Conservation (phyloP, 2,888 invertebrate species). For the Eustalomyia histrio region DNA sequence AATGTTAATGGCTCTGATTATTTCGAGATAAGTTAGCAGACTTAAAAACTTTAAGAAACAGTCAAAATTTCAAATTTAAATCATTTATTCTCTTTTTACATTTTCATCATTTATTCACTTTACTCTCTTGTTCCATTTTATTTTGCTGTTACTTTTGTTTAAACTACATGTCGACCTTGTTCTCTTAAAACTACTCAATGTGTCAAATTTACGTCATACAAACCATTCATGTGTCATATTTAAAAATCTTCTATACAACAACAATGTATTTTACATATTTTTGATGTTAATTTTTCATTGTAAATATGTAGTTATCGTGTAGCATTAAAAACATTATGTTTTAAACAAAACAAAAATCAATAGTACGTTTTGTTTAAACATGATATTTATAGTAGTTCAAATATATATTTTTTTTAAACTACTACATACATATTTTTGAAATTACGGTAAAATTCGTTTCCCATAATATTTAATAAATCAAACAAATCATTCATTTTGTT, state of each 20-base stretch:
- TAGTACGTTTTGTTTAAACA: slow-evolving; percentile 25
- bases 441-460: neutral
- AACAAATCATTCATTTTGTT: no score
- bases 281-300: slow-evolving; percentile 7
- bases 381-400: slow-evolving; percentile 26
- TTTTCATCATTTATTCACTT: neutral
- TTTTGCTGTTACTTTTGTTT: slow-evolving; percentile 22
- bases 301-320: slow-evolving; percentile 3
- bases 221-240: slow-evolving; percentile 47
- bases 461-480: neutral
- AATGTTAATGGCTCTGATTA: no score
- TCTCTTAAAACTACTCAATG: slow-evolving; percentile 43
- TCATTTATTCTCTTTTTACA: neutral
- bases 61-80: neutral
- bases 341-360: slow-evolving; percentile 26
- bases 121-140: slow-evolving; percentile 8
- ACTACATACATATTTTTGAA: slow-evolving; percentile 9
- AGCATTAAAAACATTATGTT: neutral
- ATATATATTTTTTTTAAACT: neutral
- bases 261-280: slow-evolving; percentile 25
- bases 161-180: slow-evolving; percentile 32
- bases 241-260: slow-evolving; percentile 18
- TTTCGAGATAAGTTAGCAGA: no score
- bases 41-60: no score
- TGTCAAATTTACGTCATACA: slow-evolving; percentile 51